Evolutionary conservation across 2,797 vertebrate genomes (phyloP), one percentile per base, ranked within the genome.

Genomic region (Eulemur mongoz): DNA sequence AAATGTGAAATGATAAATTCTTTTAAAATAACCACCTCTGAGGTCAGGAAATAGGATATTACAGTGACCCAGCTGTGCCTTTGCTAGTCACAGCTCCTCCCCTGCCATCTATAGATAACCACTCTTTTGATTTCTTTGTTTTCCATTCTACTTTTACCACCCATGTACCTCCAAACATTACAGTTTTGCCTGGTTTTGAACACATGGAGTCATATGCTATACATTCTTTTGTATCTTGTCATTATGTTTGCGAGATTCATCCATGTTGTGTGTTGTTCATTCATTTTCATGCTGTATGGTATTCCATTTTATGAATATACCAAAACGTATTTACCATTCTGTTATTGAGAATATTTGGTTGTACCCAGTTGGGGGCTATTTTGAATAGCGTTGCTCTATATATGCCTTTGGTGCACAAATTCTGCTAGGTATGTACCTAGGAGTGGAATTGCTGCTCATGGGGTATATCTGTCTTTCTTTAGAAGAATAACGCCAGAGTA

Each of bases 71-170:
- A 25, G 38, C 13, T 93, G 78, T 5, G 3, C 48, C 18, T 89
- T 78, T 65, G n/a, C 72, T 27, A 35, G 30, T 79, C 30, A 9
- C 3, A 14, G 18, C 17, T 12, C 14, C 18, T 92, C 7, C 0
- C 4, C 27, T 82, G 45, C 48, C 3, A 18, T 38, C 18, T 70
- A 5, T 4, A 79, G 32, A 27, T 57, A n/a, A 13, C 57, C 7
- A 5, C 12, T 80, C 40, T 91, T 30, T 65, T 86, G 40, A 22
- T 48, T 70, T 54, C n/a, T 84, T 76, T 65, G n/a, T 25, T 84
- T 89, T 89, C 45, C 35, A 70, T 93, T 76, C 65, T 94, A 25
- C n/a, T 89, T 87, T 63, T 78, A n/a, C 89, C 35, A 63, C 15
- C 18, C 15, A 4, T 14, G 4, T 50, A 63, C 59, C 14, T 94